These are phyloP conservation scores for Acrobasis consociella DNA, from an alignment of 2,888 invertebrate genomes.

Conservation along the genomic window DNA sequence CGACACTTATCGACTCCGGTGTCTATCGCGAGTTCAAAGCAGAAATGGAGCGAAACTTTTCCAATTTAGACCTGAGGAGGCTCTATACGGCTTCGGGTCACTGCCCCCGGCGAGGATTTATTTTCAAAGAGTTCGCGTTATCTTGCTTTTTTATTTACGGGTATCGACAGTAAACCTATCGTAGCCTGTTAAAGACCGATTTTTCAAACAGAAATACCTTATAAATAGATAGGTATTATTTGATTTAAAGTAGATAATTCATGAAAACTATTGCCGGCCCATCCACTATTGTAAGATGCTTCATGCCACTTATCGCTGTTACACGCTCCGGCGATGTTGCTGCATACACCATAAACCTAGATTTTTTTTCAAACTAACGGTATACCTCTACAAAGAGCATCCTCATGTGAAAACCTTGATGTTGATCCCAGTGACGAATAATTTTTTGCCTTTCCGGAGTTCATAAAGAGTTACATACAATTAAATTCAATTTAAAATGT, in stretches of 20 bases:
- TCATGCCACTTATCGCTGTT: no score
- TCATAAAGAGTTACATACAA: no score
- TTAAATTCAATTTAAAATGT: no score
- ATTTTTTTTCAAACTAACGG: no score
- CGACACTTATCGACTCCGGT: constrained; percentile 15
- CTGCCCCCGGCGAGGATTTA: constrained; percentile 39
- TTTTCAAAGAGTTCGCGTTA: constrained; percentile 38
- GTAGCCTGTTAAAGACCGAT: background rate
- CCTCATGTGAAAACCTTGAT: no score
- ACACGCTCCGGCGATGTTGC: no score
- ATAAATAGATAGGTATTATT: background rate
- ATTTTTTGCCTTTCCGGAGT: no score
- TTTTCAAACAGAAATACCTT: background rate
- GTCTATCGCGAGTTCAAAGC: constrained; percentile 17
- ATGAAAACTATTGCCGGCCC: no score
- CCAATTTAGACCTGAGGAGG: constrained; percentile 47
- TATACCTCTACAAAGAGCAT: no score
- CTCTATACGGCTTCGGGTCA: constrained; percentile 28
- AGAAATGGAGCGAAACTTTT: constrained; percentile 47
- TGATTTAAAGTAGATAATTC: background rate
- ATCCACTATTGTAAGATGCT: no score
- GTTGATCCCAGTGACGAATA: no score
- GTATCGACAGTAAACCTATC: constrained; percentile 7
- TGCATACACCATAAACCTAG: no score
- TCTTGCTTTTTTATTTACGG: constrained; percentile 2